phyloP scores from a whole-genome alignment of 2,797 vertebrate species.

The Lophura swinhoii region DNA sequence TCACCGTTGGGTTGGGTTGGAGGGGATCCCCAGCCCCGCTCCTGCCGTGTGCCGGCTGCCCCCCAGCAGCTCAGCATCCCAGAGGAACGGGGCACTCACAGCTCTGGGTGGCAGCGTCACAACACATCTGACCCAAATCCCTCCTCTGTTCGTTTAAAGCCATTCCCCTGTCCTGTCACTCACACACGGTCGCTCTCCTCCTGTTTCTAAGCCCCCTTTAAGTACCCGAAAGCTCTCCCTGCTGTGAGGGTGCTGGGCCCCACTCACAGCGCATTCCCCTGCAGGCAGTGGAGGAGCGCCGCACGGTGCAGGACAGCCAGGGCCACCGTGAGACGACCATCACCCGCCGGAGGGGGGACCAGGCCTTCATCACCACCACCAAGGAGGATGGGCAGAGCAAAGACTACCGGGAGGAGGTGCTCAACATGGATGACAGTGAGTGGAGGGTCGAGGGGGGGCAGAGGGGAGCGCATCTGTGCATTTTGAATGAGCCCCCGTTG shows the following conservation, averaged over 20 bases:
- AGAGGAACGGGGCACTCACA: no score
- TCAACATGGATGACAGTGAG: constrained; percentile 66
- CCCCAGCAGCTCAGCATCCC: no score
- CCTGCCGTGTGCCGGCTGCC: no score
- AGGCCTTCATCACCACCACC: constrained; percentile 16
- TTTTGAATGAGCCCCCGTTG: neutral
- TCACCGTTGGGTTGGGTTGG: no score
- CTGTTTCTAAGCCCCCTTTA: no score
- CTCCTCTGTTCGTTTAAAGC: no score
- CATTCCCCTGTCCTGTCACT: no score
- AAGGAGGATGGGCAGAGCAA: neutral
- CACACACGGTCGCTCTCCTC: no score
- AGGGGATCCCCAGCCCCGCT: no score
- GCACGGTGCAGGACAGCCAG: constrained; percentile 86
- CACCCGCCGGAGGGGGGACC: constrained; percentile 70
- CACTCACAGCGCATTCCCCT: neutral
- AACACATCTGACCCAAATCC: no score
- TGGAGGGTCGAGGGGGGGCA: neutral
- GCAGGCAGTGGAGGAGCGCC: constrained; percentile 87
- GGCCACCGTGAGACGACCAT: constrained; percentile 86
- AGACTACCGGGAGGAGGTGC: constrained; percentile 7
- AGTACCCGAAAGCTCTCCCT: no score
- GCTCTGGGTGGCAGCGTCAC: no score
- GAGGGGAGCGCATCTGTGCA: accelerated
- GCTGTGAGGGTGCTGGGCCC: neutral